Conservation (phyloP, 2,113 vertebrate species). For the Eira barbara region DNA sequence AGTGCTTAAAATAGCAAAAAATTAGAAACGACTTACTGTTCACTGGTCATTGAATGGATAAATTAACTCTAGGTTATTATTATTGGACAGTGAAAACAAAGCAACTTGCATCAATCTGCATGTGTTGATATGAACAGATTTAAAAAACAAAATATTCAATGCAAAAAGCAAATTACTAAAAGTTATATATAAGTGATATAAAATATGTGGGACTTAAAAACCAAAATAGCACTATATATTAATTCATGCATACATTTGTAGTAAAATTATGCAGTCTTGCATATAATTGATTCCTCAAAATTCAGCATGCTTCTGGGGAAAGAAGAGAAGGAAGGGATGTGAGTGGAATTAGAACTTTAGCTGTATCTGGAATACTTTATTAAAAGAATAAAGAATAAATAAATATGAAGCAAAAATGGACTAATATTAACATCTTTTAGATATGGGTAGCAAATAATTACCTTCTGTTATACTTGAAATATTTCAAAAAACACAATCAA, state of each 20-base stretch:
- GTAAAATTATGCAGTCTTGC: neutral
- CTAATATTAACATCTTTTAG: neutral
- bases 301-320: neutral
- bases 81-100: neutral
- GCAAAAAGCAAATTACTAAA: neutral
- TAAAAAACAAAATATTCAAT: neutral
- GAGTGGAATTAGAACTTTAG: neutral
- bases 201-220: neutral
- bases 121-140: neutral
- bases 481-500: slow-evolving; percentile 12
- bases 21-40: neutral
- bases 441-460: neutral
- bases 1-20: neutral
- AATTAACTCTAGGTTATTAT: neutral
- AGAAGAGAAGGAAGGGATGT: neutral
- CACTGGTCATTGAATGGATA: neutral
- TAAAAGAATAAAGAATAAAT: neutral
- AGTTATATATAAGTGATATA: neutral
- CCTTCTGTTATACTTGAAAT: slow-evolving; percentile 4
- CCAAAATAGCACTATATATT: neutral
- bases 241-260: neutral
- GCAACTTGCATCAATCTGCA: neutral
- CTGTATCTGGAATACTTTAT: neutral
- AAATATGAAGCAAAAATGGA: neutral
- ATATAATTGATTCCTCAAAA: neutral